These are phyloP conservation scores for Apodemia duryi DNA, from an alignment of 2,888 invertebrate species.

Conservation along the genomic window DNA sequence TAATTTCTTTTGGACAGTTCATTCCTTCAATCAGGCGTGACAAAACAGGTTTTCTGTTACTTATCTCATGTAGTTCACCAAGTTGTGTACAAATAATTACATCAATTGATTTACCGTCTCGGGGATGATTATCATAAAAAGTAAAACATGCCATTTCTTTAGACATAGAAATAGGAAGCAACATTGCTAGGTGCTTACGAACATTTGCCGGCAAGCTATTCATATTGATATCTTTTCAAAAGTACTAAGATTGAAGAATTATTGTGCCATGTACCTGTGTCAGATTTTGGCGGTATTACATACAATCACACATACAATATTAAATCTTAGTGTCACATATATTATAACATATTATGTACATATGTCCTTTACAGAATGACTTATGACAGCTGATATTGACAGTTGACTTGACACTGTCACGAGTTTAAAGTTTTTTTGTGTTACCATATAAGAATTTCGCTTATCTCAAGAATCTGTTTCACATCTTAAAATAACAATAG, in stretches of 20 bases:
- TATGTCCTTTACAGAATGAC: too few relatives aligned
- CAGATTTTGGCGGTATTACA: too few relatives aligned
- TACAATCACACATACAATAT: neutral
- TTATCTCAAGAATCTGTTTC: too few relatives aligned
- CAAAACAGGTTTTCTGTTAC: constrained; percentile 43
- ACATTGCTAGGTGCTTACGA: constrained; percentile 40
- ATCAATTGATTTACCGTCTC: constrained; percentile 46
- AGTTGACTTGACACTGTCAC: too few relatives aligned
- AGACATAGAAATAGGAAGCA: constrained; percentile 48
- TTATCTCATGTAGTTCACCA: constrained; percentile 57
- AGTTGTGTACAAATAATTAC: constrained; percentile 49
- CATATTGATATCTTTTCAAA: constrained; percentile 20
- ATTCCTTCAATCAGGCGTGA: constrained; percentile 38
- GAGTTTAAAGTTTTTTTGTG: too few relatives aligned
- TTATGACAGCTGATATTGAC: too few relatives aligned
- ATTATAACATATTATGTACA: too few relatives aligned
- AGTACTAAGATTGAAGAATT: neutral
- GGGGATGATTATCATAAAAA: constrained; percentile 60
- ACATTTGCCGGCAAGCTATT: constrained; percentile 38
- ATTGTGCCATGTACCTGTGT: neutral
- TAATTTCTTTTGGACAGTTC: constrained; percentile 39
- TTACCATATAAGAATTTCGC: too few relatives aligned
- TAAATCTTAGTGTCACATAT: neutral
- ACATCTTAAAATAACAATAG: too few relatives aligned
- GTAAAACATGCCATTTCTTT: constrained; percentile 50